Evolutionary conservation across 2,113 vertebrate species (phyloP).

Genomic region (Atherinomorus stipes): DNA sequence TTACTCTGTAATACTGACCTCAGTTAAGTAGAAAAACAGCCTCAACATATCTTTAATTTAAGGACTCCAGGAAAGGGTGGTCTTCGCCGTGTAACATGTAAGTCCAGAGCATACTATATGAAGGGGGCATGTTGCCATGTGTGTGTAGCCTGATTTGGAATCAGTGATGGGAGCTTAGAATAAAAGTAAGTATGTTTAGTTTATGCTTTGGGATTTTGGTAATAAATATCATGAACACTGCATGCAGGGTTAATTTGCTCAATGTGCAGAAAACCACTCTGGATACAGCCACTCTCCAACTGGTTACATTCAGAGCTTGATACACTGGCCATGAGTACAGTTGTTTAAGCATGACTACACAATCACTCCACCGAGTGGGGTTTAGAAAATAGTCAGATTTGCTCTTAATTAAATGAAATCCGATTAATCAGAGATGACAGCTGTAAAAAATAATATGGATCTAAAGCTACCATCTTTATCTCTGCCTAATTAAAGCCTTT

Average conservation of each 20-base stretch:
- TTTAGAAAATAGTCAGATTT: background rate
- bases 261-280: no score
- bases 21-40: no score
- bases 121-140: background rate
- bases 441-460: background rate
- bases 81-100: no score
- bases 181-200: background rate
- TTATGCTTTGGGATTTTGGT: background rate
- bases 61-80: no score
- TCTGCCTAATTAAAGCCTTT: background rate
- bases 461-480: background rate
- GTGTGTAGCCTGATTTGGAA: background rate
- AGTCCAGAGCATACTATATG: no score
- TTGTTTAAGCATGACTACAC: conserved; percentile 3
- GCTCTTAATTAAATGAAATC: conserved; percentile 4
- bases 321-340: no score
- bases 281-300: no score
- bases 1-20: no score
- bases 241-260: no score
- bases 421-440: conserved; percentile 8
- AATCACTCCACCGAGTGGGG: background rate
- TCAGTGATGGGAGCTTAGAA: background rate
- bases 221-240: background rate
- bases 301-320: no score
- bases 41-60: no score